Percentiles rank a stretch among this genome's conserved stretches.
Evolutionary conservation across 1,140 invertebrate genomes (phyloP).

Genomic region (Scylla paramamosain): DNA sequence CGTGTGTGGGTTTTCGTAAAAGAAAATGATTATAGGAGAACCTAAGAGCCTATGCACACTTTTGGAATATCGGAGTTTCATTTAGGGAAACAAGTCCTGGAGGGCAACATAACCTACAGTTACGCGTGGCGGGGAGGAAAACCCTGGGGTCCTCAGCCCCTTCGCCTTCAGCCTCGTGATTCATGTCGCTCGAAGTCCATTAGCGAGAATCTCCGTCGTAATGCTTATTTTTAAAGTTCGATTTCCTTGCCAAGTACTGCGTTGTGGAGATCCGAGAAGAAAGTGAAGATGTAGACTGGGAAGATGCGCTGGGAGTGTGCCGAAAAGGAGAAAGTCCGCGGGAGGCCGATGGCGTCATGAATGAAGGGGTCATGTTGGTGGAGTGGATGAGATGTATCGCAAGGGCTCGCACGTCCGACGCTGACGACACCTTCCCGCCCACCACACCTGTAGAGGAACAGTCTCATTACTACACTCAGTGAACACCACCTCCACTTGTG

Average conservation of each 20-base stretch:
- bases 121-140: too few species aligned
- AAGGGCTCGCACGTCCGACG: constrained; percentile 60
- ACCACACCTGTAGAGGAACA: constrained; percentile 50
- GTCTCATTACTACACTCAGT: background rate
- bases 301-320: background rate
- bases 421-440: constrained; percentile 54
- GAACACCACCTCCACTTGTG: background rate
- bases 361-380: constrained; percentile 23
- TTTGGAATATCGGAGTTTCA: too few species aligned
- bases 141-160: too few species aligned
- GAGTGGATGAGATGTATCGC: constrained; percentile 61
- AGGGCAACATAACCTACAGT: too few species aligned
- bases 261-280: background rate
- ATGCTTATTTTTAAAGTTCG: background rate
- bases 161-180: too few species aligned
- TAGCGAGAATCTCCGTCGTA: too few species aligned
- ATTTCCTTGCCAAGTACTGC: background rate
- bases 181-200: too few species aligned
- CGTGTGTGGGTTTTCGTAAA: too few species aligned
- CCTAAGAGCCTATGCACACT: too few species aligned
- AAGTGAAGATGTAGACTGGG: background rate
- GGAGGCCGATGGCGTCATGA: constrained; percentile 25
- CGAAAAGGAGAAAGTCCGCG: background rate
- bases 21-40: too few species aligned
- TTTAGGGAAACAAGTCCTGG: too few species aligned